A percentile compares a stretch with the other conserved stretches of the same genome.
These are phyloP conservation scores for Pseudochirops corinnae DNA, from an alignment of 2,797 vertebrate species.

Conservation along the genomic window DNA sequence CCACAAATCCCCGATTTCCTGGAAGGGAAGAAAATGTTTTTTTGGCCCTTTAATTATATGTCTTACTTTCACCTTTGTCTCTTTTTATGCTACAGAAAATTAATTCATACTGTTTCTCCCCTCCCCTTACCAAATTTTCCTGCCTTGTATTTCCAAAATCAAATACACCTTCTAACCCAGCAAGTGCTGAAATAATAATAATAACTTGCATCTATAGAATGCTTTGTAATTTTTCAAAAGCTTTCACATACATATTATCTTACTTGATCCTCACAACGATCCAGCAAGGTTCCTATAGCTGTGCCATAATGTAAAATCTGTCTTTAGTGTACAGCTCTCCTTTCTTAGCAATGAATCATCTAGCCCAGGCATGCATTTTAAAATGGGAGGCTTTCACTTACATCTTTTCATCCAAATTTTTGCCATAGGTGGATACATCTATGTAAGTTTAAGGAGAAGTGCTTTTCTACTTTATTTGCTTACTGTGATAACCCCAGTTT, in stretches of 20 bases:
- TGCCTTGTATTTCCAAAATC: background rate
- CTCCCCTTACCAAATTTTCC: background rate
- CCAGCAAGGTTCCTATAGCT: background rate
- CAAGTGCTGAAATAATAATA: background rate
- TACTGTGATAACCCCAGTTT: background rate
- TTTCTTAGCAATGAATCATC: background rate
- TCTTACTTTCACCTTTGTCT: conserved; percentile 5
- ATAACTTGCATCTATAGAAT: background rate
- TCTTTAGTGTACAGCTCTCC: background rate
- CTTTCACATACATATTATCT: background rate
- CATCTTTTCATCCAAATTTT: background rate
- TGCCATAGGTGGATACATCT: background rate
- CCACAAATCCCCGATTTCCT: conserved; percentile 16
- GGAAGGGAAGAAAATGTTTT: background rate
- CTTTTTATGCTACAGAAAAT: conserved; percentile 31
- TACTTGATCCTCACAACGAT: background rate
- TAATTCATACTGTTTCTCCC: conserved; percentile 8
- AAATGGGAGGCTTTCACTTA: background rate
- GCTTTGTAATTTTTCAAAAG: background rate
- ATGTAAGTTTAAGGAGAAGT: background rate
- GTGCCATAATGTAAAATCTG: background rate
- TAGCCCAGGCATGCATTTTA: background rate
- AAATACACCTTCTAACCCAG: background rate
- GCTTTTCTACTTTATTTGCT: background rate
- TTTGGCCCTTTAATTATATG: background rate